Evolutionary conservation across 2,888 invertebrate genomes (phyloP), one percentile per base, ranked within the genome.

Genomic region (Andricus curvator): DNA sequence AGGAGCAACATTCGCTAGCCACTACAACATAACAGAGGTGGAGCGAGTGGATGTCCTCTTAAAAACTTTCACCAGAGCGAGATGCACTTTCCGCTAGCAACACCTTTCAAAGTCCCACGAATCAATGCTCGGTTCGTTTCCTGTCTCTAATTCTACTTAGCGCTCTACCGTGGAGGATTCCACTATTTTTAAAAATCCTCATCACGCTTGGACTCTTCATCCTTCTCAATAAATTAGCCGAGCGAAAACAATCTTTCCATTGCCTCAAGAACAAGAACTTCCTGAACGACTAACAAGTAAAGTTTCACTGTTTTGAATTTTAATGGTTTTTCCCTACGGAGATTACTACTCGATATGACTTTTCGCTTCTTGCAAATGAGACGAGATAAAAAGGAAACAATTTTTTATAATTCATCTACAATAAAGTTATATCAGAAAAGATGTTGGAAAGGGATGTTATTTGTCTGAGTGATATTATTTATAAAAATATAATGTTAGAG

Each of bases 41-140:
- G 33, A 37, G 67, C 65, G 76, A 79, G 74, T 67, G 44, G 80
- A 84, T 82, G 80, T 82, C 78, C 80, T 65, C 65, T 81, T 77
- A 74, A 68, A 80, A 85, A 86, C 86, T 86, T 85, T 86, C 86
- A 83, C 85, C 77, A 1, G 80, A 79, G 81, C 74, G 78, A 67
- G 66, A 11, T 20, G 76, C 80, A 78, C 81, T 85, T 82, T 79
- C 80, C 74, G 22, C 33, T 79, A 11, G 25, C 78, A 56, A 60
- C 84, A 77, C 41, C 76, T 85, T 81, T 84, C 81, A 48, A 78
- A 80, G 81, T 86, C 84, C 81, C 86, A 83, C 85, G 85, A 80
- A 86, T 86, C 84, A 70, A 70, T 79, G 56, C 80, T 83, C 51
- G 56, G 70, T 74, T 80, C 78, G 48, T 62, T 76, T 65, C 66